Evolutionary conservation across 2,888 invertebrate species (phyloP).

Genomic region (Incurvaria masculella): DNA sequence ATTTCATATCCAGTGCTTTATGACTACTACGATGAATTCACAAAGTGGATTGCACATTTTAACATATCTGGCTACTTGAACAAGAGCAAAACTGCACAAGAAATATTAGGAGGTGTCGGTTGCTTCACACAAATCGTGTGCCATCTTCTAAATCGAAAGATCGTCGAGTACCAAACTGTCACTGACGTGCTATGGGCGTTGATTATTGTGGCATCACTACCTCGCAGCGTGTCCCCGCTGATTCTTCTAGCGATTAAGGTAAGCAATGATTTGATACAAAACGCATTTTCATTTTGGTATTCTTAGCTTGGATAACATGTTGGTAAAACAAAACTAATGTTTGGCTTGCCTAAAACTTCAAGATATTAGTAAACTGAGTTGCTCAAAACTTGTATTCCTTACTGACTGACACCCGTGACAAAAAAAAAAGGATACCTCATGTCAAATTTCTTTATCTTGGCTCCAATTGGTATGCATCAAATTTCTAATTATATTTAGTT

Average conservation of each 20-base stretch:
- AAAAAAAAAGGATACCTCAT: no score
- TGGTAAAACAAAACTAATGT: no score
- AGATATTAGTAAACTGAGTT: no score
- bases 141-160: constrained; percentile 37
- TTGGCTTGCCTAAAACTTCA: no score
- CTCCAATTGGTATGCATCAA: no score
- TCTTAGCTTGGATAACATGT: no score
- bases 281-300: no score
- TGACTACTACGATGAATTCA: neutral
- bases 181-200: constrained; percentile 42
- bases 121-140: constrained; percentile 42
- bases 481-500: no score
- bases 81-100: constrained; percentile 21
- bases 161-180: constrained; percentile 31
- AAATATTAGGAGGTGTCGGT: constrained; percentile 35
- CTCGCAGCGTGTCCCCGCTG: constrained; percentile 24
- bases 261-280: constrained; percentile 13
- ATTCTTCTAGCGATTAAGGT: constrained; percentile 37
- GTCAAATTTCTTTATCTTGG: no score
- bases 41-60: neutral
- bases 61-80: neutral
- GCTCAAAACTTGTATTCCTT: no score
- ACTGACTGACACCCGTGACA: no score
- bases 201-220: constrained; percentile 32
- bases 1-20: neutral